phyloP scores from a whole-genome alignment of 2,797 vertebrate species.

The Momotus momota region DNA sequence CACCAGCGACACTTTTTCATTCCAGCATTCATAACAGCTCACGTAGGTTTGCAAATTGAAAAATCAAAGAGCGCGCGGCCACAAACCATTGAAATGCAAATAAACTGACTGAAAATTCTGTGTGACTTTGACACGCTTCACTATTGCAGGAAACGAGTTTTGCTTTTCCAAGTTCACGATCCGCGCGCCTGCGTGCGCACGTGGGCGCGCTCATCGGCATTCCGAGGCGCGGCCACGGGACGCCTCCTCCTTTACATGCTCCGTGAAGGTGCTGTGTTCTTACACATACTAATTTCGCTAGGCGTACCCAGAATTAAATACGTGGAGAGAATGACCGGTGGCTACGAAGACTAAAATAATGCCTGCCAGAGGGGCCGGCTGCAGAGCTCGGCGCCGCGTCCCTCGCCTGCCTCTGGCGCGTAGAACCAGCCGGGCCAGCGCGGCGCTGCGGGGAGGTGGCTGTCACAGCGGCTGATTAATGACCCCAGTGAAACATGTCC shows the following conservation, averaged over 20 bases:
- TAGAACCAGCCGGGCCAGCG: conserved; percentile 77
- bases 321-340: neutral
- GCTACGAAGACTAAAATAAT: neutral
- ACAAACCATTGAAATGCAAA: neutral
- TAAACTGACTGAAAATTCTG: neutral
- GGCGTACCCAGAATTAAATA: neutral
- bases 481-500: conserved; percentile 98
- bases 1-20: neutral
- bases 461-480: conserved; percentile 99
- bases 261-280: neutral
- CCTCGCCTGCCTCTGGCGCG: conserved; percentile 79
- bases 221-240: neutral
- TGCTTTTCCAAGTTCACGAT: neutral
- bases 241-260: accelerated
- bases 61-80: neutral
- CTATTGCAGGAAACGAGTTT: neutral
- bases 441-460: conserved; percentile 87
- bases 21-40: neutral
- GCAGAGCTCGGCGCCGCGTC: neutral
- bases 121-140: neutral
- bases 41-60: neutral
- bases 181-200: accelerated
- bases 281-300: neutral
- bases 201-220: accelerated
- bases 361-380: neutral